Base-by-base conservation (phyloP, 2,797 vertebrate genomes). In the Avahi laniger region DNA sequence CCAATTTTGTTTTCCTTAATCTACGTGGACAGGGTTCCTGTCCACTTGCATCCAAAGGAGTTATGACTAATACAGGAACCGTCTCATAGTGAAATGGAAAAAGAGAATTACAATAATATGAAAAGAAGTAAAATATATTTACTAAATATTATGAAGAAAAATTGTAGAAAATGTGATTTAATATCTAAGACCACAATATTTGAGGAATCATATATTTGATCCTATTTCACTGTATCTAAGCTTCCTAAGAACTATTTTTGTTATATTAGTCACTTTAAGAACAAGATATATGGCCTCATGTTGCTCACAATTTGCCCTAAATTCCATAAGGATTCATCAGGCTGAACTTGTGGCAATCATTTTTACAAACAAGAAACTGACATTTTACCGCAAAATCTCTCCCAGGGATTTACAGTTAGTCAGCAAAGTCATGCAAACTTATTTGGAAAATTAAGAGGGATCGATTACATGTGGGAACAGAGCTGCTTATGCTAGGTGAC, bases 311-410 rank as follows among this genome's bases (percentile, higher is more conserved):
- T 81, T 69, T 89, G 24, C 67, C 88, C 69, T 95, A 88, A 96
- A 97, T 95, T 89, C 87, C 96, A 93, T 26, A 81, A 92, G 91
- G 92, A 85, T 79, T 90, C 81, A 93, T 97, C 86, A 87, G 75
- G 61, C 30, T 69, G 41, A 94, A 90, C 85, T 69, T 94, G 93
- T 94, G 73, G 85, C 28, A 93, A 67, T 96, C 89, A 79, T 84
- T 94, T 94, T 92, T 86, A 94, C 94, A 97, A 96, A 95, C 59
- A 96, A 94, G 69, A 95, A 30, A 76, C 59, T 84, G 57, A 94
- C 57, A 96, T 96, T 95, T 87, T 91, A 92, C 96, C 90, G 87
- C 94, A 96, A 89, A 94, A 95, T 89, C 70, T 95, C 90, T 94
- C 85, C 82, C 65, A 84, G 67, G 50, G 33, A 93, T 72, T 96